Base-by-base conservation (phyloP, 2,888 invertebrate species). In the Limenitis camilla region DNA sequence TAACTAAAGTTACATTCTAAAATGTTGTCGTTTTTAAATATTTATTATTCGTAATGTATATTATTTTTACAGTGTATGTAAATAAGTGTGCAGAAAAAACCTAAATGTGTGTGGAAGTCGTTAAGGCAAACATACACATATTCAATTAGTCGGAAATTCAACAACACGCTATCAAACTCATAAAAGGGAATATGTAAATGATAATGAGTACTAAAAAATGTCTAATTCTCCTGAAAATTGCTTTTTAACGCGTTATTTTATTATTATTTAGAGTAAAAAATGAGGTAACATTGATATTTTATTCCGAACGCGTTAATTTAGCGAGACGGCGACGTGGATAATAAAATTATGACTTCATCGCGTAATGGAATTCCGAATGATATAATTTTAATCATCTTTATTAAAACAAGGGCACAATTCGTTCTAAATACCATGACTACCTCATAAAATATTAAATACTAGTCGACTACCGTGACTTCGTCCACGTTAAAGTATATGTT, bases 311-410 rank as follows among this genome's bases (percentile, higher is more conserved):
- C 41, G 45, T 46, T 52, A 46, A 52, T 52, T 52, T 46, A 46
- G 36, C 52, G 52, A 46, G 52, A 52, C 52, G 47, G 38, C 41
- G 47, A 41, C 46, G 39, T 40, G 51, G 51, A 51, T 52, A 47
- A 52, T 52, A 52, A 52, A 52, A 52, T 52, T 52, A 47, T 38
- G 52, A 52, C 46, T 47, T 42, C 52, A 52, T 52, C 52, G 47
- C 46, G 46, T 52, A 52, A 52, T 52, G 52, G 52, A 47, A 46
- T 47, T 52, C 36, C 52, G 41, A 42, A 52, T 52, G 29, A 45
- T 47, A 47, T 35, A 52, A 46, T 52, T 52, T 52, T 52, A 52
- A 47, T 52, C 36, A n/a, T 47, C 46, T 30, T 52, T 47, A 52
- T 31, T 31, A 46, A 52, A 41, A 47, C 45, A 47, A 52, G 41